These are phyloP conservation scores for Monomorium pharaonis DNA, from an alignment of 1,140 invertebrate species.

Conservation along the genomic window DNA sequence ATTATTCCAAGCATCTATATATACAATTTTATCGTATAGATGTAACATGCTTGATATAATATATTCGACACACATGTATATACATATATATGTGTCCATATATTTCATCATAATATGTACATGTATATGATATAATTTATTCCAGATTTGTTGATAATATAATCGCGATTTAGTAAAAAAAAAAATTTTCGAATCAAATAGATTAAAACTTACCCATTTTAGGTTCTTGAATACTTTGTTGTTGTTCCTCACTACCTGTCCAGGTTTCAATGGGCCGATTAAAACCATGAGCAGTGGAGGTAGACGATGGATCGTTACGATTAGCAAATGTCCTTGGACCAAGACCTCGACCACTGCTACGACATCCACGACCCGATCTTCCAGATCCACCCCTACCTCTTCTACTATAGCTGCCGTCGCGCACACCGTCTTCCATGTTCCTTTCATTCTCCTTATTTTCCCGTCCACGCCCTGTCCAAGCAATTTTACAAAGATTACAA, in stretches of 20 bases:
- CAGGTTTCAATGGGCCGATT: slow-evolving; percentile 84
- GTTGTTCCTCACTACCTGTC: slow-evolving; percentile 84
- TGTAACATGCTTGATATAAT: slow-evolving; percentile 8
- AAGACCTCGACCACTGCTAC: slow-evolving; percentile 86
- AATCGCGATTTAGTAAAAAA: not conserved
- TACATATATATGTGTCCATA: slow-evolving; percentile 25
- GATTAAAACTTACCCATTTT: slow-evolving; percentile 79
- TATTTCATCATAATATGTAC: not conserved
- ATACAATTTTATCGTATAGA: slow-evolving; percentile 26
- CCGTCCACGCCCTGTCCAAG: slow-evolving; percentile 84
- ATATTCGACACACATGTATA: not conserved
- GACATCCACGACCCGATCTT: slow-evolving; percentile 85
- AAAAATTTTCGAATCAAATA: not conserved
- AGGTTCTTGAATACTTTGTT: slow-evolving; percentile 80
- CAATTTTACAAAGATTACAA: not conserved
- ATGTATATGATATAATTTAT: not conserved
- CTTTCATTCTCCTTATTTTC: slow-evolving; percentile 88
- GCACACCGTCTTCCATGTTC: slow-evolving; percentile 84
- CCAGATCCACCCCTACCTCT: slow-evolving; percentile 86
- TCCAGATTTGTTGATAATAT: not conserved
- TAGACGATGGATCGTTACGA: slow-evolving; percentile 80
- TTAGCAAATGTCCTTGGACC: slow-evolving; percentile 86
- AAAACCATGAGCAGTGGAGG: slow-evolving; percentile 80
- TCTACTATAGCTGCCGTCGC: slow-evolving; percentile 82
- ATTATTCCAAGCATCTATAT: slow-evolving; percentile 89